Conservation (phyloP, 2,888 invertebrate genomes). For the Zelleria hepariella region DNA sequence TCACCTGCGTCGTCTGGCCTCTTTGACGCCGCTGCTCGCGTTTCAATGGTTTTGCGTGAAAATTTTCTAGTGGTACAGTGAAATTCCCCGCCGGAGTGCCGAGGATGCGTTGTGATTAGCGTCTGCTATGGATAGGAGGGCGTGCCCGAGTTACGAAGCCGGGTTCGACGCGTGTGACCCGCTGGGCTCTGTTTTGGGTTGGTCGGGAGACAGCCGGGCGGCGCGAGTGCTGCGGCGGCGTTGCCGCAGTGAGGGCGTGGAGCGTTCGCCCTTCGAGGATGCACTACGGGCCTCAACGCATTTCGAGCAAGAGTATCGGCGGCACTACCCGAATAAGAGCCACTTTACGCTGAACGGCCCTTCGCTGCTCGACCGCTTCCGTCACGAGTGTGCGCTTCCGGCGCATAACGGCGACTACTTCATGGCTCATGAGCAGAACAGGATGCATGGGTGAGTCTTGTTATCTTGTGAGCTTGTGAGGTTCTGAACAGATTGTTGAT, state of each 20-base stretch:
- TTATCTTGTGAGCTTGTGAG: slow-evolving; percentile 1
- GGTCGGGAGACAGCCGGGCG: slow-evolving; percentile 31
- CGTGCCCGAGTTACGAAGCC: slow-evolving; percentile 60
- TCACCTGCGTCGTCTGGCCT: slow-evolving; percentile 56
- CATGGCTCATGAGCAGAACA: slow-evolving; percentile 48
- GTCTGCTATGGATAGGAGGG: slow-evolving; percentile 63
- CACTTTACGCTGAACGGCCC: slow-evolving; percentile 44
- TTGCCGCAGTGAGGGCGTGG: slow-evolving; percentile 65
- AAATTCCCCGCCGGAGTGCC: slow-evolving; percentile 37
- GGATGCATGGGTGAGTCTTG: slow-evolving; percentile 40
- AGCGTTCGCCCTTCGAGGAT: slow-evolving; percentile 65
- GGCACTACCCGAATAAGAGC: slow-evolving; percentile 36
- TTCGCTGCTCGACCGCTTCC: slow-evolving; percentile 34
- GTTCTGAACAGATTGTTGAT: background rate
- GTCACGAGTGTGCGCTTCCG: slow-evolving; percentile 53
- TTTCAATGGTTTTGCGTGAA: slow-evolving; percentile 42
- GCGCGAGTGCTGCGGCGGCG: slow-evolving; percentile 60
- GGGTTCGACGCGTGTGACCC: slow-evolving; percentile 63
- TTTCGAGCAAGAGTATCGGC: slow-evolving; percentile 22
- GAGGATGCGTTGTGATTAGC: slow-evolving; percentile 49
- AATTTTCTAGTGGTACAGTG: slow-evolving; percentile 61
- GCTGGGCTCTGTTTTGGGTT: slow-evolving; percentile 52
- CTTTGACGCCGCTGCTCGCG: slow-evolving; percentile 30
- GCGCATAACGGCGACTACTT: slow-evolving; percentile 60
- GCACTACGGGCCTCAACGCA: slow-evolving; percentile 15